Evolutionary conservation across 1,140 invertebrate genomes (phyloP), one percentile per base, ranked within the genome.

Genomic region (Andrena cerasifolii): DNA sequence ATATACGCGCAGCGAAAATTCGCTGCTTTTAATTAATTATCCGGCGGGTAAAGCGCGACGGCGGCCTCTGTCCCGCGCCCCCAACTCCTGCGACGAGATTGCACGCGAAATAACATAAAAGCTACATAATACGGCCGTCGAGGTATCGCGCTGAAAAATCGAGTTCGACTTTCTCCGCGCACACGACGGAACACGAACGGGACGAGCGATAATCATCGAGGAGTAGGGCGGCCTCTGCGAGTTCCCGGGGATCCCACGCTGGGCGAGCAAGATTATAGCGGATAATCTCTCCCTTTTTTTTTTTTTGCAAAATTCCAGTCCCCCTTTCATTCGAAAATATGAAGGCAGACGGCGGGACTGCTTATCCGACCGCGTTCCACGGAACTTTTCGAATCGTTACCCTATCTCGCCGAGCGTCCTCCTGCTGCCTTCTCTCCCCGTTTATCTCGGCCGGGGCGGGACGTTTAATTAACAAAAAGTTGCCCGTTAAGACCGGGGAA

Each of bases 401-500:
- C 53, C 26, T 61, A 36, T 61, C 58, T 40, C 58, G 56, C 36
- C 33, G 31, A n/a, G 7, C 31, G 33, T n/a, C 33, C 33, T 43
- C n/a, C 18, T 24, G 21, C 10, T 31, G 28, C 26, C 10, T 5
- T 5, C 26, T 2, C 28, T 33, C 54, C 31, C 16, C 21, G 18
- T 18, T 18, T 5, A 4, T 2, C 7, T 8, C 54, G 26, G 3
- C 8, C 14, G 26, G 1, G n/a, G 26, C 16, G 47, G 36, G 62
- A 74, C 26, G 31, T 76, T 68, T 76, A 76, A 76, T 76, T 76
- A 76, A 56, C 63, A 59, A 76, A 68, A 76, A 68, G 53, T 58
- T 75, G 21, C 36, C n/a, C 73, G n/a, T 47, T 66, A 45, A 68
- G 24, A 36, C 36, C n/a, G 33, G 40, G 68, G 65, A 75, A n/a